phyloP scores from a whole-genome alignment of 2,888 invertebrate species.

The Selenia dentaria region DNA sequence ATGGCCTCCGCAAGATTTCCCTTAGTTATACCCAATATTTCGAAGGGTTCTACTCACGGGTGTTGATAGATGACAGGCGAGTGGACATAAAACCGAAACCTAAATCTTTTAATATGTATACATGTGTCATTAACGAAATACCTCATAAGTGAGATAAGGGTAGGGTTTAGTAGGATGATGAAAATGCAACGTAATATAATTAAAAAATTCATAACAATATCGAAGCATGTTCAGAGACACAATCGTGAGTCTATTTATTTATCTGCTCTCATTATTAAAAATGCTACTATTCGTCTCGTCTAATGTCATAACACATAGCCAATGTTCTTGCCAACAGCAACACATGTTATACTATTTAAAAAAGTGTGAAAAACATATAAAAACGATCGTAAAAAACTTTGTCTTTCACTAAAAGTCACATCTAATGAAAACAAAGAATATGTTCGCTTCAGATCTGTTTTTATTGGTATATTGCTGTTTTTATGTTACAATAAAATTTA shows the following conservation, averaged over 20 bases:
- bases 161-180: too few species aligned
- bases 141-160: too few species aligned
- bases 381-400: conserved; percentile 68
- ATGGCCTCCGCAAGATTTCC: too few species aligned
- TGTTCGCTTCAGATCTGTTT: conserved; percentile 38
- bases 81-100: too few species aligned
- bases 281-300: conserved; percentile 68
- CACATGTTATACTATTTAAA: conserved; percentile 61
- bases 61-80: too few species aligned
- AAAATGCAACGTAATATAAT: too few species aligned
- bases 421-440: conserved; percentile 50
- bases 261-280: conserved; percentile 44
- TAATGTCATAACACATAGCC: conserved; percentile 73
- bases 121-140: too few species aligned
- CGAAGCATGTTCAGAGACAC: too few species aligned
- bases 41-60: too few species aligned
- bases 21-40: too few species aligned
- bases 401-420: conserved; percentile 72
- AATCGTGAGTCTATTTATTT: conserved; percentile 6
- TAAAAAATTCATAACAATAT: too few species aligned
- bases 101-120: too few species aligned
- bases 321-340: conserved; percentile 52
- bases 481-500: conserved; percentile 40
- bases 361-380: conserved; percentile 75
- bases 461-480: conserved; percentile 37